A percentile compares a stretch with the other conserved stretches of the same genome.
Conservation (phyloP, 2,888 invertebrate species). For the Lithophane ornitopus region DNA sequence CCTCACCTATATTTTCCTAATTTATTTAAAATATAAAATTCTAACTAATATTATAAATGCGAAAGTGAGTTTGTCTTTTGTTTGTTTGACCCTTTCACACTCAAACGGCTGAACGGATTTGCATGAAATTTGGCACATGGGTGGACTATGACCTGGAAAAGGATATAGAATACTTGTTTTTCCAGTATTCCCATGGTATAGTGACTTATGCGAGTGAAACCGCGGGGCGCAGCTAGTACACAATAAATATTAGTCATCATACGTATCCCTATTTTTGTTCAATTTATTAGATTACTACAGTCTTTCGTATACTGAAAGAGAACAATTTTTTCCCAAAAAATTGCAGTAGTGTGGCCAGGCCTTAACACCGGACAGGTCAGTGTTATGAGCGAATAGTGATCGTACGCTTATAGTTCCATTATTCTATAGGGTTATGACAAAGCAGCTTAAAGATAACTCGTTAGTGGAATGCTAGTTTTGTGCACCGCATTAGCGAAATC, state of each 20-base stretch:
- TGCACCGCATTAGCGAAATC: conserved; percentile 64
- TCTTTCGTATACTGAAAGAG: not conserved
- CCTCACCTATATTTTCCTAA: not conserved
- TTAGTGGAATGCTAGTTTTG: conserved; percentile 77
- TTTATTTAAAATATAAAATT: not conserved
- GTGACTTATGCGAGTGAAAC: too few species aligned
- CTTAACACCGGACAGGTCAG: conserved; percentile 64
- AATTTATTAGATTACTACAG: not conserved
- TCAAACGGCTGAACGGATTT: too few species aligned
- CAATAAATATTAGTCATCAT: not conserved
- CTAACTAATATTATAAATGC: too few species aligned
- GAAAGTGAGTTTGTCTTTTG: too few species aligned
- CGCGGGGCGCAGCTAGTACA: not conserved
- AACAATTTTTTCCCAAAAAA: not conserved
- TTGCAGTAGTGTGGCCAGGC: conserved; percentile 40
- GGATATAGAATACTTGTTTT: too few species aligned
- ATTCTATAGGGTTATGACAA: conserved; percentile 79
- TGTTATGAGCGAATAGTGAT: conserved; percentile 75
- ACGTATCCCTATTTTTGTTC: not conserved
- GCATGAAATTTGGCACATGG: too few species aligned
- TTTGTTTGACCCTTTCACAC: too few species aligned
- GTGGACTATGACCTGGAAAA: too few species aligned
- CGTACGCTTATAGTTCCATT: conserved; percentile 76
- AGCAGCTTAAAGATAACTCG: conserved; percentile 87
- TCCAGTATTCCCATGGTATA: too few species aligned